phyloP scores from a whole-genome alignment of 1,140 invertebrate species.

The Scaptomyza pallida region DNA sequence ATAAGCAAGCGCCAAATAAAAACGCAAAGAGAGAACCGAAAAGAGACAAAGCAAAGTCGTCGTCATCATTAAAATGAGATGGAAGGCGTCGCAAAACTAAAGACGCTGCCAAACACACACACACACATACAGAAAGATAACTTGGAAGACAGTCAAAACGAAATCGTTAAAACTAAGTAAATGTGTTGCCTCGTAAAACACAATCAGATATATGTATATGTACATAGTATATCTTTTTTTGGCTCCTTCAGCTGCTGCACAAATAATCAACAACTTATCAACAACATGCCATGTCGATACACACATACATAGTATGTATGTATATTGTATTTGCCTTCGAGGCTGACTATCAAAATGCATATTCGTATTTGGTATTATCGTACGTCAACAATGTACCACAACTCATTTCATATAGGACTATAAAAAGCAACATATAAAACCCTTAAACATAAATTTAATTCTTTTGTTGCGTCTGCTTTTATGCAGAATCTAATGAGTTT shows the following conservation, averaged over 20 bases:
- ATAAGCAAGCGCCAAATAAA: conserved; percentile 26
- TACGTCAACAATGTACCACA: not conserved
- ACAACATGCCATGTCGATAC: not conserved
- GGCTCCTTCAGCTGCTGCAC: not conserved
- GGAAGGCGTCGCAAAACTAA: conserved; percentile 40
- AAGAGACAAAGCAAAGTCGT: not conserved
- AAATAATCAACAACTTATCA: conserved; percentile 39
- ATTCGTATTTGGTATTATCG: not conserved
- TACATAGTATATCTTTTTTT: too few relatives aligned
- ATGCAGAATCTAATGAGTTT: too few relatives aligned
- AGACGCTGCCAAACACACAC: conserved; percentile 7
- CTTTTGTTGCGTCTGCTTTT: not conserved
- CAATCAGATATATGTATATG: conserved; percentile 39
- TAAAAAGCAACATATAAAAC: not conserved
- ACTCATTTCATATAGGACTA: too few relatives aligned
- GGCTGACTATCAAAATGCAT: conserved; percentile 4
- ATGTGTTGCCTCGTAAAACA: conserved; percentile 33
- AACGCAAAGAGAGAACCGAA: not conserved
- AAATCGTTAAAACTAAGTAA: conserved; percentile 48
- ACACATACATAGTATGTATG: conserved; percentile 3
- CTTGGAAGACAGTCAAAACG: conserved; percentile 38
- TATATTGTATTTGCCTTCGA: conserved; percentile 7
- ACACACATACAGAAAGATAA: conserved; percentile 2
- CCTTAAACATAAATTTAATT: not conserved
- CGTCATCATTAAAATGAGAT: conserved; percentile 40